Conservation (phyloP, 1,140 invertebrate genomes). For the Drosophila lini region DNA sequence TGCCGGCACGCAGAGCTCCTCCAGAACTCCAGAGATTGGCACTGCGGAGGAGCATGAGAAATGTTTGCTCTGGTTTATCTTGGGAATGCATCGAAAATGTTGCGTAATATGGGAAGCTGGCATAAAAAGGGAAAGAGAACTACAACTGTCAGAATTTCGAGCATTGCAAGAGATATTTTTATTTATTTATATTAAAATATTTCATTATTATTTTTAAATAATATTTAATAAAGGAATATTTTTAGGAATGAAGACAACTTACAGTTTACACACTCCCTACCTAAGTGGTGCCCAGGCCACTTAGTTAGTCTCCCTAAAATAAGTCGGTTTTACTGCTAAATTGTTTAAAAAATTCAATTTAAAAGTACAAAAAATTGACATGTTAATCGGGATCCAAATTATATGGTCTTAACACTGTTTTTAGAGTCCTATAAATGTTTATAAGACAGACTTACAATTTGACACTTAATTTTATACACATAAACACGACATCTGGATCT, state of each 20-base stretch:
- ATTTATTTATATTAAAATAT: too few relatives aligned
- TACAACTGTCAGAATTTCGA: constrained; percentile 7
- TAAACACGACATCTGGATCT: background rate
- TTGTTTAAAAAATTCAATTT: too few relatives aligned
- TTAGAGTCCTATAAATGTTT: background rate
- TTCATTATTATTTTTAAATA: too few relatives aligned
- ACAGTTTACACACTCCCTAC: too few relatives aligned
- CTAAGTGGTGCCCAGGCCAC: too few relatives aligned
- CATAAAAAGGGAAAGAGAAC: background rate
- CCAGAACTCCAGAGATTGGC: constrained; percentile 43
- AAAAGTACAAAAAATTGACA: too few relatives aligned
- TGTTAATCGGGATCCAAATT: background rate
- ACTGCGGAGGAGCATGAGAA: constrained; percentile 63
- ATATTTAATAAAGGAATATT: too few relatives aligned
- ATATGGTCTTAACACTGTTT: rapidly evolving
- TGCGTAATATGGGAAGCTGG: constrained; percentile 52
- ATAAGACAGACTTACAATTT: background rate
- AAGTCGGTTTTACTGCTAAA: too few relatives aligned
- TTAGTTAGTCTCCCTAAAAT: too few relatives aligned
- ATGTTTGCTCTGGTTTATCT: constrained; percentile 67
- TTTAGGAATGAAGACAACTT: too few relatives aligned
- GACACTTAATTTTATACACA: background rate
- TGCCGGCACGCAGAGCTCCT: constrained; percentile 52
- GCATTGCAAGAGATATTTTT: background rate
- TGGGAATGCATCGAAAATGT: constrained; percentile 55